These are phyloP conservation scores for Epizoanthus illoricatus DNA, from an alignment of 92 coral and sea anemone genomes.

Conservation along the genomic window DNA sequence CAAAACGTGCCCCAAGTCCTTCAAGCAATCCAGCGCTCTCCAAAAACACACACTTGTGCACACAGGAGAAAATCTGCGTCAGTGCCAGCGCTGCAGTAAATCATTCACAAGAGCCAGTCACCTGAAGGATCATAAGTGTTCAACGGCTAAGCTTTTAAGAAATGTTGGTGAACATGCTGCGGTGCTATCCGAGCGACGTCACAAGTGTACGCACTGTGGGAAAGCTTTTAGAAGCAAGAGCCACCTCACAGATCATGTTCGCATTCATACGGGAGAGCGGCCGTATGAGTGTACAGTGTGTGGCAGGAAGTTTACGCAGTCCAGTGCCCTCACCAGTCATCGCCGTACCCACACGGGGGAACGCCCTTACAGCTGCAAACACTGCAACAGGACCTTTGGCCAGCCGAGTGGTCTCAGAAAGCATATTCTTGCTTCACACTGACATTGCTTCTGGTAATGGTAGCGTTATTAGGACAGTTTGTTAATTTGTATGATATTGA, in stretches of 20 bases:
- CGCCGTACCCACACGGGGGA: conserved; percentile 13
- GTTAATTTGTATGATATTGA: no score
- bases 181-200: not conserved
- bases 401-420: not conserved
- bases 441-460: not conserved
- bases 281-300: conserved; percentile 32
- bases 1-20: conserved; percentile 15
- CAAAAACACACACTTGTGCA: conserved; percentile 13
- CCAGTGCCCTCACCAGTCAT: conserved; percentile 24
- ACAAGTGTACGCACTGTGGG: conserved; percentile 23
- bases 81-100: not conserved
- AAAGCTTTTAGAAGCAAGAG: conserved; percentile 32
- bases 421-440: not conserved
- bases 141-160: not conserved
- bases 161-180: not conserved
- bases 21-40: conserved; percentile 24
- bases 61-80: not conserved
- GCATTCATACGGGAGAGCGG: conserved; percentile 28
- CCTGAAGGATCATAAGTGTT: conserved; percentile 23
- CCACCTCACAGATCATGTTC: conserved; percentile 26
- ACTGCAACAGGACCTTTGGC: not conserved
- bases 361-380: conserved; percentile 1
- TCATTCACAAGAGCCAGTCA: conserved; percentile 1
- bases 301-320: conserved; percentile 32
- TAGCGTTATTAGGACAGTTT: no score